These are phyloP conservation scores for Alsophila aescularia DNA, from an alignment of 2,888 invertebrate species.

Conservation along the genomic window DNA sequence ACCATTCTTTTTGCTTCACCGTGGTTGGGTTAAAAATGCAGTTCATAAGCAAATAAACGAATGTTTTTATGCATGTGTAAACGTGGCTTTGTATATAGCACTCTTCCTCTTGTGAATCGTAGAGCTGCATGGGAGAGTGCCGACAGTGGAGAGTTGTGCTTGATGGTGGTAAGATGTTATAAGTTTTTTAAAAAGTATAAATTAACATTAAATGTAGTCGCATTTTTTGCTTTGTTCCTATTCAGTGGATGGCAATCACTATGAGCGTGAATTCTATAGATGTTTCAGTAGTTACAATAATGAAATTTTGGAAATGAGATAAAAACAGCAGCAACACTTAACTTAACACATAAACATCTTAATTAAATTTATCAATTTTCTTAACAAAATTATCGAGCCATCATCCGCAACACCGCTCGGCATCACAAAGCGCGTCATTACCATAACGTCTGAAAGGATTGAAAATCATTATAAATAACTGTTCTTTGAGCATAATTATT, in stretches of 20 bases:
- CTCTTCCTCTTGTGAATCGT: not conserved
- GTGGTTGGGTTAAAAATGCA: too few species aligned
- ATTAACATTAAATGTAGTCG: not conserved
- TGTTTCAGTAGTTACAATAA: too few species aligned
- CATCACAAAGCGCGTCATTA: conserved; percentile 33
- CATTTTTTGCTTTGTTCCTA: too few species aligned
- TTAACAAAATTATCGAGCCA: conserved; percentile 14
- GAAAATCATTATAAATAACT: conserved; percentile 38
- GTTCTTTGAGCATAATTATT: conserved; percentile 35
- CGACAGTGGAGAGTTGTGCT: not conserved
- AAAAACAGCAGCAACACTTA: not conserved
- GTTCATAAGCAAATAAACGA: too few species aligned
- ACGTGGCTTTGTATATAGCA: too few species aligned
- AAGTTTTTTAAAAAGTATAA: not conserved
- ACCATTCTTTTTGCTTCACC: too few species aligned
- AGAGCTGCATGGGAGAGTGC: not conserved
- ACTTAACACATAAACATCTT: conserved; percentile 4
- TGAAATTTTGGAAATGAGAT: not conserved
- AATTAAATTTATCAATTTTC: conserved; percentile 9
- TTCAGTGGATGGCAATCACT: too few species aligned
- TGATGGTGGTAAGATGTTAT: not conserved
- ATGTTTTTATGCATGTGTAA: too few species aligned
- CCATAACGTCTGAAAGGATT: conserved; percentile 31
- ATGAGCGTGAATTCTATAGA: too few species aligned
- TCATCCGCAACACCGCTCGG: conserved; percentile 22